Evolutionary conservation across 37 sponge, comb jelly and placozoan species (phyloP), one percentile per base, ranked within the genome.

Genomic region (Aphrocallistes beatrix): DNA sequence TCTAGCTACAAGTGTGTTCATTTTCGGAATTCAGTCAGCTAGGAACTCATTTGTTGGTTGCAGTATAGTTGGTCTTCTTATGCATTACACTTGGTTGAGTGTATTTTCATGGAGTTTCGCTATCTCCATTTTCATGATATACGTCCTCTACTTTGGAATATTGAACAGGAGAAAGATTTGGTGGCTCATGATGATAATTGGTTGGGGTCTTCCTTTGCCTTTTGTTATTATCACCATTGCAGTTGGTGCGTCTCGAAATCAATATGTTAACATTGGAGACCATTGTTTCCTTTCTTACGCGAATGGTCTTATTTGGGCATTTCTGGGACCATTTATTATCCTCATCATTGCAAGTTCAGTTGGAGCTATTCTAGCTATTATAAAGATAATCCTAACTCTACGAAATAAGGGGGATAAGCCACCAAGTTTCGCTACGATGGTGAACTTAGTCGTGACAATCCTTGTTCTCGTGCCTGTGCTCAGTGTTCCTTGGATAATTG

Each of bases 81-180:
- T 37, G 83, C 83, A 38, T 37, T 82, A 37, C 39, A 28, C 17
- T 37, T 82, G 83, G 39, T 37, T 82, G 83, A 82, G 39, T 82
- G 39, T 82, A 21, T 38, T 82, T 82, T 82, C 83, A 82, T 82
- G 39, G 39, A 38, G 83, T 82, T 38, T 82, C 39, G 21, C 45
- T 21, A 84, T 38, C 32, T 37, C 84, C 25, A 42, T 39, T 23
- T 84, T 39, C 38, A 39, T 84, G 84, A 42, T 39, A n/a, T 38
- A 84, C 40, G 3, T 84, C 42, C 47, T 37, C 1, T 38, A 84
- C 3, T 13, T 37, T 84, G 45, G 84, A 28, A 23, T 84, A 21
- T 84, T 60, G 28, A 60, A 60, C 28, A 60, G 75, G n/a, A 19
- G 21, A 60, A 19, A 30, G 3, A 60, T 60, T 60, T 60, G 75